These are phyloP conservation scores for Gadus macrocephalus DNA, from an alignment of 2,113 vertebrate species.

Conservation along the genomic window DNA sequence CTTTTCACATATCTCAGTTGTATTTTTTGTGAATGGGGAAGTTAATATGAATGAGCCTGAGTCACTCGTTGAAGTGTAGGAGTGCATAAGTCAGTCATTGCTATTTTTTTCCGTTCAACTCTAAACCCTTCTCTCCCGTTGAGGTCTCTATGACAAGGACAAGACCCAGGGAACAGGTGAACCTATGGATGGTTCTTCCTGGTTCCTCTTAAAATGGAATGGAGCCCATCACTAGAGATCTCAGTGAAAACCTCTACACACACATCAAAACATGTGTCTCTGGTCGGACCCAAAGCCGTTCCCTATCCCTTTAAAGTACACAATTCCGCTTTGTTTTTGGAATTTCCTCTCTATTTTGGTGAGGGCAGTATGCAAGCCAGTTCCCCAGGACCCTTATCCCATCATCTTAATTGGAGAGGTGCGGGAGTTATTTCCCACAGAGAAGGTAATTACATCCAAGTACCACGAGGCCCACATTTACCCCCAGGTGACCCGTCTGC, in stretches of 20 bases:
- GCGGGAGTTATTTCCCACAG: conserved; percentile 11
- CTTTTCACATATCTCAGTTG: background rate
- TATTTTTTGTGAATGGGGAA: conserved; percentile 20
- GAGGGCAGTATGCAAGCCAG: background rate
- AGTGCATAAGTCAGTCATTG: conserved; percentile 19
- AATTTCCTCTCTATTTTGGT: background rate
- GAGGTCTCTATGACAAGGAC: background rate
- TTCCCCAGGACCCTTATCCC: background rate
- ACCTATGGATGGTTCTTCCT: no score
- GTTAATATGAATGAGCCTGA: conserved; percentile 11
- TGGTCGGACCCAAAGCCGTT: no score
- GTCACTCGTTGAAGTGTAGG: conserved; percentile 10
- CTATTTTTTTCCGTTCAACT: conserved; percentile 2
- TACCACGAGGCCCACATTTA: conserved; percentile 21
- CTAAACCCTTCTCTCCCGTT: conserved; percentile 5
- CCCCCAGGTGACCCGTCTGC: background rate
- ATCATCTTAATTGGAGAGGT: conserved; percentile 26
- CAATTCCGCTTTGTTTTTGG: no score
- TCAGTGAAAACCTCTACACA: no score
- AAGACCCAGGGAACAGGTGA: no score
- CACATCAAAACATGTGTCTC: no score
- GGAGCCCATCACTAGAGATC: no score
- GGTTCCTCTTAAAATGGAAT: no score
- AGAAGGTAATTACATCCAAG: conserved; percentile 34
- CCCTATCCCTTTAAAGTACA: no score